Evolutionary conservation across 35 echinoderm and acorn worm genomes (phyloP).

Genomic region (Ophiothrix spiculata): DNA sequence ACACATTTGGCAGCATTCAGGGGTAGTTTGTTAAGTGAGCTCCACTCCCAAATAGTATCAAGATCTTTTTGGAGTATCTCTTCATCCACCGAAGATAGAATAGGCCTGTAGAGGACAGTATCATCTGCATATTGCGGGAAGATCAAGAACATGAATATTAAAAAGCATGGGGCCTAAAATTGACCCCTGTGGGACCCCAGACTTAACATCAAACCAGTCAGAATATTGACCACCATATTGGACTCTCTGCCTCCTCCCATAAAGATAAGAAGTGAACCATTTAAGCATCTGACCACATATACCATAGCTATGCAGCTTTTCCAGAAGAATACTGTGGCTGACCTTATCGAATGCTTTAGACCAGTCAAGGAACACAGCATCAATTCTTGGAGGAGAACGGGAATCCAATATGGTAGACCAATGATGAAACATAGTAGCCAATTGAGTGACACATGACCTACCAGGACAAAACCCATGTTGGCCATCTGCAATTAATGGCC

Average conservation of each 20-base stretch:
- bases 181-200: not conserved
- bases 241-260: not conserved
- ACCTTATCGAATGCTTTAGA: slow-evolving; percentile 9
- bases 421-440: too few relatives aligned
- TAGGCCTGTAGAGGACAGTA: not conserved
- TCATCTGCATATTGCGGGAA: not conserved
- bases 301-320: slow-evolving; percentile 12
- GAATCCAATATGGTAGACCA: not conserved
- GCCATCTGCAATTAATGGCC: too few relatives aligned
- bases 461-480: too few relatives aligned
- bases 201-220: not conserved
- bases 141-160: not conserved
- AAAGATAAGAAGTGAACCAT: not conserved
- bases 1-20: too few relatives aligned
- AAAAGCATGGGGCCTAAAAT: not conserved
- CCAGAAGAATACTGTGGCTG: not conserved
- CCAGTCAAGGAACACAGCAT: slow-evolving; percentile 18
- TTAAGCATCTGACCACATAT: slow-evolving; percentile 6
- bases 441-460: too few relatives aligned
- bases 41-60: too few relatives aligned
- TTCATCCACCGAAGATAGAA: not conserved
- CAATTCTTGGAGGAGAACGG: too few relatives aligned
- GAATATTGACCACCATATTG: not conserved
- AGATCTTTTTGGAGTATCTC: not conserved
- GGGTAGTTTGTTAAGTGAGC: too few relatives aligned